phyloP scores from a whole-genome alignment of 2,888 invertebrate species.

The Sepiola atlantica region DNA sequence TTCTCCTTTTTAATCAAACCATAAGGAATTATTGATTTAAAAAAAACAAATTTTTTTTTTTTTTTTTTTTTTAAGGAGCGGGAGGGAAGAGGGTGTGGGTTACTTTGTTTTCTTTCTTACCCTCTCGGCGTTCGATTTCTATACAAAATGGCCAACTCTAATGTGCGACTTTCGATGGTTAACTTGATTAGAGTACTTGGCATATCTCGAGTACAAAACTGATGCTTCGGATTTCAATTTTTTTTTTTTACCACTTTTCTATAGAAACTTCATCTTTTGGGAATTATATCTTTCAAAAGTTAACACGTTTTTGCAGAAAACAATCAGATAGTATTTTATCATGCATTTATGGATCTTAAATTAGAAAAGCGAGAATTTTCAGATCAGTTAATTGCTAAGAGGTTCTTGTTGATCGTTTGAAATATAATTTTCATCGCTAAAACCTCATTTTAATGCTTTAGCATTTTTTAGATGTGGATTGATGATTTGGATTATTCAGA shows the following conservation, averaged over 20 bases:
- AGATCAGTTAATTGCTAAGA: no score
- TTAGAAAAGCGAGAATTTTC: no score
- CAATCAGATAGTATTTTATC: no score
- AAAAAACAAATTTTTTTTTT: no score
- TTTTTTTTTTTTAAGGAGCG: not conserved
- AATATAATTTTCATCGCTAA: no score
- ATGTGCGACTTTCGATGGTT: not conserved
- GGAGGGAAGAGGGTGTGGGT: not conserved
- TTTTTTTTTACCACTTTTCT: not conserved
- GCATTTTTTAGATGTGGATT: no score
- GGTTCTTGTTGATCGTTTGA: no score
- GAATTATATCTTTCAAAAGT: not conserved
- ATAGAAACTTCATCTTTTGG: not conserved
- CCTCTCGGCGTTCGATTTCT: not conserved
- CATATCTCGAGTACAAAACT: not conserved
- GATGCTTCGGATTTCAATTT: not conserved
- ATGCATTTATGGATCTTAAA: no score
- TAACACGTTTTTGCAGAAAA: not conserved
- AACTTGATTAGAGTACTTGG: not conserved
- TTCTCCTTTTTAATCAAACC: not conserved
- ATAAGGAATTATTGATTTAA: not conserved
- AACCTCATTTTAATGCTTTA: no score
- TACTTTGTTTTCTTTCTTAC: not conserved
- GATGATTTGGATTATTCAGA: no score
- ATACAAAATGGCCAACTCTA: not conserved